phyloP scores from a whole-genome alignment of 2,797 vertebrate genomes.

The Decapterus maruadsi region DNA sequence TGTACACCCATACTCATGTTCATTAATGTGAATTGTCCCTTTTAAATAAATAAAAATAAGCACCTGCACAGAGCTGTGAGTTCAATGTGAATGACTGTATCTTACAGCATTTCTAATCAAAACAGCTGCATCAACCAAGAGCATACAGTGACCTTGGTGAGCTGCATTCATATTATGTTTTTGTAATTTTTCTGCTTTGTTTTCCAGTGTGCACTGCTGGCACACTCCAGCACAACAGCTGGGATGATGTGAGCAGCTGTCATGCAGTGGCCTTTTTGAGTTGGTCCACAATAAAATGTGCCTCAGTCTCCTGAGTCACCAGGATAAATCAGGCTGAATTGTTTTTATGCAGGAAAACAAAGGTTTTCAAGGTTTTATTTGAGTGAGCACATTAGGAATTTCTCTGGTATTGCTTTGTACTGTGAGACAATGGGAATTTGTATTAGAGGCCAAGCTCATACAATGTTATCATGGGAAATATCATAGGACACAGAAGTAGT shows the following conservation, averaged over 20 bases:
- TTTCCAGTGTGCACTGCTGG: not conserved
- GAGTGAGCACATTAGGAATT: slow-evolving; percentile 8
- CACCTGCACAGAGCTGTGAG: no score
- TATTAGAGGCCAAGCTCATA: not conserved
- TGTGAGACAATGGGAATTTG: slow-evolving; percentile 40
- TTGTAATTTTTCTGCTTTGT: not conserved
- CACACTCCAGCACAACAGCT: slow-evolving; percentile 25
- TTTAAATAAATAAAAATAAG: no score
- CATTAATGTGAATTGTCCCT: no score
- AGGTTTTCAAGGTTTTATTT: slow-evolving; percentile 42
- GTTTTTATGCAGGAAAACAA: slow-evolving; percentile 18
- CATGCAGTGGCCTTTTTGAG: not conserved
- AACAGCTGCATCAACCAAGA: not conserved
- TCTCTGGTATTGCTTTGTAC: slow-evolving; percentile 27
- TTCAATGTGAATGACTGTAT: no score
- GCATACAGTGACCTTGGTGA: slow-evolving; percentile 10
- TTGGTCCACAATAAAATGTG: not conserved
- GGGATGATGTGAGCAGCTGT: not conserved
- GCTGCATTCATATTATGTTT: not conserved
- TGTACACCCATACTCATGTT: no score
- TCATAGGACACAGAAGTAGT: slow-evolving; percentile 34
- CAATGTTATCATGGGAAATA: slow-evolving; percentile 47
- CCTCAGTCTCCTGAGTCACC: not conserved
- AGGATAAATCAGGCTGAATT: slow-evolving; percentile 5
- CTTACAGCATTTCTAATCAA: not conserved